phyloP scores from a whole-genome alignment of 92 coral and sea anemone genomes.

The Parazoanthus darwini region DNA sequence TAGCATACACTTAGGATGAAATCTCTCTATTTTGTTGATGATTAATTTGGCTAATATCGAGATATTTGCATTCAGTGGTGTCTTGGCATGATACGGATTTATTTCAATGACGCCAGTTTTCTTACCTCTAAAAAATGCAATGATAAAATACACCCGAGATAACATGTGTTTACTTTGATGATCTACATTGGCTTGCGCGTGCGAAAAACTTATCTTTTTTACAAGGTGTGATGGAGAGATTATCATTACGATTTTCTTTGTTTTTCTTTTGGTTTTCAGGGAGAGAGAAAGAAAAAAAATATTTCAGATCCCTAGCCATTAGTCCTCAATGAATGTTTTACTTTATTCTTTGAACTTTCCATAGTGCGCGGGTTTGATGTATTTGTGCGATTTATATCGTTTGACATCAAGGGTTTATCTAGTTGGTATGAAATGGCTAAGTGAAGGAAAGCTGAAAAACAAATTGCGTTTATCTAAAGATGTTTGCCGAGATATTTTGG shows the following conservation, averaged over 20 bases:
- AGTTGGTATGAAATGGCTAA: conserved; percentile 57
- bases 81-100: conserved; percentile 31
- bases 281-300: background rate
- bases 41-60: conserved; percentile 42
- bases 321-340: background rate
- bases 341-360: background rate
- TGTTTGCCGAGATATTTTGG: conserved; percentile 76
- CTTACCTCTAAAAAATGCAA: conserved; percentile 33
- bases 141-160: conserved; percentile 36
- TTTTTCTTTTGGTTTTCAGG: conserved; percentile 26
- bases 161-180: conserved; percentile 31
- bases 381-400: background rate
- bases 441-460: conserved; percentile 16
- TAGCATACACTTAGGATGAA: background rate
- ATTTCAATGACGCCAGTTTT: conserved; percentile 45
- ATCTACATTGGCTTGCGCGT: conserved; percentile 16
- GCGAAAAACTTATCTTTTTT: conserved; percentile 9
- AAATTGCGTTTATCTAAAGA: conserved; percentile 67
- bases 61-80: conserved; percentile 31
- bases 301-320: background rate
- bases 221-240: conserved; percentile 43
- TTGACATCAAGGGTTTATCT: conserved; percentile 40
- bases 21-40: conserved; percentile 11
- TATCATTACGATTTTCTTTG: background rate
- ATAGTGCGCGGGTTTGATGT: background rate